A percentile compares a stretch with the other conserved stretches of the same genome.
Conservation (phyloP, 2,888 invertebrate genomes). For the Gasteruption jaculator region DNA sequence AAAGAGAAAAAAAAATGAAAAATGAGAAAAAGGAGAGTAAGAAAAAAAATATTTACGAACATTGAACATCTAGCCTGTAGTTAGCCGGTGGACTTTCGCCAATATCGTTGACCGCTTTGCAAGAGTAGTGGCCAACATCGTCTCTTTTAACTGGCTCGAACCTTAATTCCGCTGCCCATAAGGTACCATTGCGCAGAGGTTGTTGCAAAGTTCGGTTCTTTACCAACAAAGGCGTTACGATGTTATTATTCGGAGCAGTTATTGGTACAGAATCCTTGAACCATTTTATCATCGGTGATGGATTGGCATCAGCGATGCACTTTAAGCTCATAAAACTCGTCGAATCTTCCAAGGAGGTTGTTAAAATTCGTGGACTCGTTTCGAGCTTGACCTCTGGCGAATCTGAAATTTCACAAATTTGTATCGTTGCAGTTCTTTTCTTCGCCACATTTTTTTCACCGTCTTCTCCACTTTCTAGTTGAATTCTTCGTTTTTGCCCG, state of each 20-base stretch:
- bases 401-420: constrained; percentile 46
- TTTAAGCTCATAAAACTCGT: constrained; percentile 53
- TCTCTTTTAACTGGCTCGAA: constrained; percentile 57
- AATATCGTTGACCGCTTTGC: constrained; percentile 80
- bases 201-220: constrained; percentile 55
- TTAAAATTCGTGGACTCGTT: constrained; percentile 53
- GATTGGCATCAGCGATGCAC: constrained; percentile 59
- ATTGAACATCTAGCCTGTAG: constrained; percentile 57
- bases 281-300: constrained; percentile 56
- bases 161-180: constrained; percentile 49
- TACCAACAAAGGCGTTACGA: constrained; percentile 52
- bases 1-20: constrained; percentile 6
- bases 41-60: constrained; percentile 44
- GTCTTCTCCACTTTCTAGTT: no score
- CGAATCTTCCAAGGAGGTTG: constrained; percentile 54
- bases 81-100: constrained; percentile 58
- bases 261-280: constrained; percentile 45
- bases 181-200: constrained; percentile 48
- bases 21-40: constrained; percentile 3
- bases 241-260: constrained; percentile 23
- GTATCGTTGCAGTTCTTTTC: not conserved
- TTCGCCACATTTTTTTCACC: constrained; percentile 18
- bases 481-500: no score
- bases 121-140: constrained; percentile 75
- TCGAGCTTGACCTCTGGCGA: constrained; percentile 55